A percentile compares a stretch with the other conserved stretches of the same genome.
Evolutionary conservation across 2,113 vertebrate species (phyloP).

Genomic region (Gallinago undulata): DNA sequence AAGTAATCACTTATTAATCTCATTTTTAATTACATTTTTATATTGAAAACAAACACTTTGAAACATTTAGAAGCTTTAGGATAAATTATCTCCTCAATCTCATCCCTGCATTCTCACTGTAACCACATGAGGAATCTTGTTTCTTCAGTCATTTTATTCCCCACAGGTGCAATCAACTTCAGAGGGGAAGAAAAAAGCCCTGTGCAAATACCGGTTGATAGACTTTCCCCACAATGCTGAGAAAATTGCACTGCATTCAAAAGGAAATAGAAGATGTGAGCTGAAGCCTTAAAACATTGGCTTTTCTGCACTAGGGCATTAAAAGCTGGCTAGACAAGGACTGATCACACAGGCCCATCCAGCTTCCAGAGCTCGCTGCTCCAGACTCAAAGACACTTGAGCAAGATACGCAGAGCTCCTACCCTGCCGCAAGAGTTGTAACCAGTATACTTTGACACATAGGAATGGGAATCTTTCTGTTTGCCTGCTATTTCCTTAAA

Average conservation of each 20-base stretch:
- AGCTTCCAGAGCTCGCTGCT: background rate
- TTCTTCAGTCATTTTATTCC: background rate
- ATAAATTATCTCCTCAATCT: background rate
- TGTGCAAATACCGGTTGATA: background rate
- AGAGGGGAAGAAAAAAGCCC: background rate
- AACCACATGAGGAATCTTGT: background rate
- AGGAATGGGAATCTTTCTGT: background rate
- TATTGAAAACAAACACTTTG: background rate
- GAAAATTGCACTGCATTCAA: background rate
- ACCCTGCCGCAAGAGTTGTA: accelerated
- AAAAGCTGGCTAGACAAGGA: background rate
- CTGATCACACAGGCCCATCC: accelerated
- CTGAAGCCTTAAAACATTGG: background rate
- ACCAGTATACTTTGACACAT: accelerated
- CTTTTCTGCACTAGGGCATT: background rate
- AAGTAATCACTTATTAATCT: background rate
- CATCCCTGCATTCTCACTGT: background rate
- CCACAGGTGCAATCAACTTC: background rate
- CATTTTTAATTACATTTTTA: background rate
- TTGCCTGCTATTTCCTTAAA: background rate
- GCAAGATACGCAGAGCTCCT: background rate
- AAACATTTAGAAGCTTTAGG: background rate
- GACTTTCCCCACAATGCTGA: background rate
- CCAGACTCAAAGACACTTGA: background rate
- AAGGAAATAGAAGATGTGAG: background rate